These are phyloP conservation scores for Gorsachius magnificus DNA, from an alignment of 2,797 vertebrate genomes.

Conservation along the genomic window DNA sequence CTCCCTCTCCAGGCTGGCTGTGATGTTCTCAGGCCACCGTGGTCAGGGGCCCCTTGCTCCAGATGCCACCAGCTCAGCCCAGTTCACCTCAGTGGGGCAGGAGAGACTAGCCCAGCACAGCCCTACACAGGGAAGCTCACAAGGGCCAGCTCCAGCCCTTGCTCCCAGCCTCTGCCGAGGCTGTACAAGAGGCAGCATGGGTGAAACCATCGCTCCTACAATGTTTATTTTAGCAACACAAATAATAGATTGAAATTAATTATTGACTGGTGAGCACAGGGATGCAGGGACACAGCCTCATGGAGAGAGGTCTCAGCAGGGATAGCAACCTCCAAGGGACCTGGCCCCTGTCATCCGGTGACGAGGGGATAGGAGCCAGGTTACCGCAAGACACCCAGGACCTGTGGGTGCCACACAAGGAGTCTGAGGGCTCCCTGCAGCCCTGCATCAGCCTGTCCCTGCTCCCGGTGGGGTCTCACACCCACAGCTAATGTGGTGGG, in stretches of 20 bases:
- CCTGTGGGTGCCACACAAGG: background rate
- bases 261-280: background rate
- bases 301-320: background rate
- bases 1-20: too few relatives aligned
- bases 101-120: too few relatives aligned
- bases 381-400: background rate
- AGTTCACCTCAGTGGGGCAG: background rate
- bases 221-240: constrained; percentile 32
- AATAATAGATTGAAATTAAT: constrained; percentile 14
- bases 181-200: background rate
- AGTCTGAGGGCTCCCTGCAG: background rate
- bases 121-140: background rate
- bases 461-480: background rate
- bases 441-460: background rate
- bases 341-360: background rate
- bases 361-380: background rate
- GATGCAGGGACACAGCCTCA: background rate
- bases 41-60: rapidly evolving
- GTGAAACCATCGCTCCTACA: background rate
- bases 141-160: background rate
- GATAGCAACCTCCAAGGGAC: background rate
- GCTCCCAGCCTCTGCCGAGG: background rate
- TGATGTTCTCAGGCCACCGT: background rate
- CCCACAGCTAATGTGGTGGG: background rate
- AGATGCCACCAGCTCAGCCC: background rate